Conservation (phyloP, 2,888 invertebrate genomes). For the Eueremaeus valkanovi region DNA sequence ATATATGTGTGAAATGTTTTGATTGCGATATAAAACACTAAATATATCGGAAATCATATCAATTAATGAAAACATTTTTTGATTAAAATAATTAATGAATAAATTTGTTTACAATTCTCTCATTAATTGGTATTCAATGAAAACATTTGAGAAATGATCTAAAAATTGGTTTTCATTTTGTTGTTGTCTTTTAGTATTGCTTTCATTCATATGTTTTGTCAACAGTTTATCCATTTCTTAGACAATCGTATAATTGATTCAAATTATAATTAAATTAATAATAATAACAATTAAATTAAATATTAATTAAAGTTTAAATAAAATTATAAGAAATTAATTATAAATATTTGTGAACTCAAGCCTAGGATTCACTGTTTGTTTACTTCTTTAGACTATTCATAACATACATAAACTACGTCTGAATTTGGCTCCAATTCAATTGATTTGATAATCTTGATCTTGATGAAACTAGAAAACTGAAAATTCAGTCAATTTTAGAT, state of each 20-base stretch:
- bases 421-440: neutral
- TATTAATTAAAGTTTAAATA: no score
- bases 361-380: neutral
- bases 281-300: no score
- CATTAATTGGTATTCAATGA: slow-evolving; percentile 37
- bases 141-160: neutral
- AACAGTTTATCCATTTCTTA: neutral
- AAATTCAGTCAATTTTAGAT: neutral
- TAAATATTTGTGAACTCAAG: neutral
- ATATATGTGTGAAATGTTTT: slow-evolving; percentile 81
- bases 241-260: neutral
- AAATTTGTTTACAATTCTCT: slow-evolving; percentile 29
- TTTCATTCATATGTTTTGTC: neutral
- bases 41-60: slow-evolving; percentile 49
- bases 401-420: neutral
- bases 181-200: neutral
- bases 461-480: no score
- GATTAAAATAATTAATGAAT: neutral
- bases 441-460: neutral
- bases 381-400: neutral
- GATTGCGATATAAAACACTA: slow-evolving; percentile 77
- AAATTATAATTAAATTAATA: neutral
- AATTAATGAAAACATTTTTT: no score
- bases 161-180: neutral
- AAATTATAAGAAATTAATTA: no score